Evolutionary conservation across 2,113 vertebrate species (phyloP).

Genomic region (Typhlomys cinereus): DNA sequence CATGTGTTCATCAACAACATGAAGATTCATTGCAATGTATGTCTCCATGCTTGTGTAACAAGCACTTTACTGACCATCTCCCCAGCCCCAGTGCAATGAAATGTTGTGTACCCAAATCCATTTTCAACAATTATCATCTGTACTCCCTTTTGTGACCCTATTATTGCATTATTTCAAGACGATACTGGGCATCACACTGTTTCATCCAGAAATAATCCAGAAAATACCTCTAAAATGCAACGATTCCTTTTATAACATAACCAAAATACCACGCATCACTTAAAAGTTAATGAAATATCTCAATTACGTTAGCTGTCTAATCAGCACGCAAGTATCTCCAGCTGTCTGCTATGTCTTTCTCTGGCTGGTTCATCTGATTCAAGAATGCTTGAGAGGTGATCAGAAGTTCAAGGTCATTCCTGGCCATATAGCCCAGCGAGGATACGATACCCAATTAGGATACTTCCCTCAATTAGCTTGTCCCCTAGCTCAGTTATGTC

Average conservation of each 20-base stretch:
- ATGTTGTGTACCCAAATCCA: neutral
- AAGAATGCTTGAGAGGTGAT: no score
- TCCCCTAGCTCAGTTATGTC: neutral
- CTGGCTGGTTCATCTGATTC: neutral
- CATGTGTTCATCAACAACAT: no score
- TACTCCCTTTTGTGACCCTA: neutral
- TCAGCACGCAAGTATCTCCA: neutral
- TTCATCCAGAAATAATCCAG: neutral
- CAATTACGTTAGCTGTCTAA: neutral
- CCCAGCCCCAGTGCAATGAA: neutral
- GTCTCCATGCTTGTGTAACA: neutral
- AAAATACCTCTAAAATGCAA: neutral
- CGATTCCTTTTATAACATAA: slow-evolving; percentile 12
- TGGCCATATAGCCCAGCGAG: neutral
- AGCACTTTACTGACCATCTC: neutral
- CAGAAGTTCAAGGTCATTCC: neutral
- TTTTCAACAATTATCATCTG: neutral
- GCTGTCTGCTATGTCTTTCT: neutral
- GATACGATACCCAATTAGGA: neutral
- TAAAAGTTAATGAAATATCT: slow-evolving; percentile 29
- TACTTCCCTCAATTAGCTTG: neutral
- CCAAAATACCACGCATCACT: neutral
- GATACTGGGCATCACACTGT: neutral
- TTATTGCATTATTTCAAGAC: neutral
- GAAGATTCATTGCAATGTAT: no score